These are phyloP conservation scores for Drosophila tsacasi DNA, from an alignment of 1,140 invertebrate genomes.

Conservation along the genomic window DNA sequence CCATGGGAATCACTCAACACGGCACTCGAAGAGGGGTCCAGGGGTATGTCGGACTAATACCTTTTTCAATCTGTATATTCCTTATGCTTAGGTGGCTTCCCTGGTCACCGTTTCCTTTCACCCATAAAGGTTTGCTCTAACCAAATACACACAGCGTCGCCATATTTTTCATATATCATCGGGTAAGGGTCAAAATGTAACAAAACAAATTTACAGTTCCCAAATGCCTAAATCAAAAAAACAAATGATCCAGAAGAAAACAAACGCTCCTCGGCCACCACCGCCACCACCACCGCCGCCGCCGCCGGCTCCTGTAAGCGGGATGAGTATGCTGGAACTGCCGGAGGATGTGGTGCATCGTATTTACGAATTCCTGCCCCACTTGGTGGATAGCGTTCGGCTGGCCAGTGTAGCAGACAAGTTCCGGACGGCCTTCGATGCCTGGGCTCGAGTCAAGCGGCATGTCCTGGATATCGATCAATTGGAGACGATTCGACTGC, in stretches of 20 bases:
- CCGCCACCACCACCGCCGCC: not conserved
- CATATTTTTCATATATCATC: not conserved
- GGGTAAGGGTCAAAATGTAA: conserved; percentile 38
- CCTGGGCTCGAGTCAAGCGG: conserved; percentile 37
- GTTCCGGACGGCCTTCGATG: conserved; percentile 43
- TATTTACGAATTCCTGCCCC: conserved; percentile 42
- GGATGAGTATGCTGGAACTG: conserved; percentile 31
- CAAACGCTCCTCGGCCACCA: not conserved
- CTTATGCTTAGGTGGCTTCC: too few relatives aligned
- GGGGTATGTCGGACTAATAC: too few relatives aligned
- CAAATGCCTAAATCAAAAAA: conserved; percentile 14
- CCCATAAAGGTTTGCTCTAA: not conserved
- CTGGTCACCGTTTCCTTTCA: too few relatives aligned
- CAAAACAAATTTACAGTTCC: conserved; percentile 45
- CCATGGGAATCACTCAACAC: conserved; percentile 23
- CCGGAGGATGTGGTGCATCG: conserved; percentile 54
- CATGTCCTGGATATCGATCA: conserved; percentile 39
- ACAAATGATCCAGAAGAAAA: not conserved
- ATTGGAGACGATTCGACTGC: conserved; percentile 57
- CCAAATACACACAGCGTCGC: not conserved
- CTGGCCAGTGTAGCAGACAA: conserved; percentile 54
- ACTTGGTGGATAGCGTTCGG: conserved; percentile 49
- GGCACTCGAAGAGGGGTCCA: not conserved
- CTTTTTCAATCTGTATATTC: not conserved
- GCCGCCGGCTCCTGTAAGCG: not conserved